Percentiles rank a stretch among this genome's conserved stretches.
Conservation (phyloP, 2,888 invertebrate species). For the Hirtodrosophila trivittata region DNA sequence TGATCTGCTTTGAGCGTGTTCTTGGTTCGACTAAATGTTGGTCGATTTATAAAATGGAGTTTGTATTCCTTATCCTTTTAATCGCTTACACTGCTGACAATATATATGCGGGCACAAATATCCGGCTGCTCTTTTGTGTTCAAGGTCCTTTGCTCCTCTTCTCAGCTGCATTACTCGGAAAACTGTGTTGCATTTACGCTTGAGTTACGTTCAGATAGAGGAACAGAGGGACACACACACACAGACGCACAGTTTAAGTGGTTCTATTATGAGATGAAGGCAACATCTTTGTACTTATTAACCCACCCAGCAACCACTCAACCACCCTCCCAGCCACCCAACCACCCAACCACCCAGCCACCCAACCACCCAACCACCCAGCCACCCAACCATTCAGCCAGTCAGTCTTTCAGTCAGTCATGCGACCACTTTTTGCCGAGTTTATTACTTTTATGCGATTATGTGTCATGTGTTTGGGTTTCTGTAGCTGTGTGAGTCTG, state of each 20-base stretch:
- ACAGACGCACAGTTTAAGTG: slow-evolving; percentile 45
- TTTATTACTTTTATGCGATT: slow-evolving; percentile 77
- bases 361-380: slow-evolving; percentile 6
- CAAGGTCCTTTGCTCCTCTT: slow-evolving; percentile 3
- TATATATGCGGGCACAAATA: slow-evolving; percentile 25
- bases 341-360: slow-evolving; percentile 7
- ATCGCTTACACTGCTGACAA: slow-evolving; percentile 22
- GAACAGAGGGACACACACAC: slow-evolving; percentile 3
- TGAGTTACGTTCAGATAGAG: slow-evolving; percentile 36
- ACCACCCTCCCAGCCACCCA: slow-evolving; percentile 18
- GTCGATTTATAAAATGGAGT: neutral
- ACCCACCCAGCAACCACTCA: slow-evolving; percentile 15
- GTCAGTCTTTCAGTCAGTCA: slow-evolving; percentile 44
- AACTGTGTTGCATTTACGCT: slow-evolving; percentile 60
- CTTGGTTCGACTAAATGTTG: neutral
- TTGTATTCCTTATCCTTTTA: slow-evolving; percentile 25
- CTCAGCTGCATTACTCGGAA: slow-evolving; percentile 48
- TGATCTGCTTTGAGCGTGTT: neutral
- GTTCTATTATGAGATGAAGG: slow-evolving; percentile 49
- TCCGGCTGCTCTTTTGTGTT: neutral
- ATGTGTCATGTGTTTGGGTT: slow-evolving; percentile 57
- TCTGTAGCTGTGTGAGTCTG: slow-evolving; percentile 14
- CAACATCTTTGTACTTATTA: slow-evolving; percentile 37
- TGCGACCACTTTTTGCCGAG: slow-evolving; percentile 63
- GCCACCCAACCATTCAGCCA: slow-evolving; percentile 5